Conservation (phyloP, 2,113 vertebrate genomes). For the Paradoxurus hermaphroditus region DNA sequence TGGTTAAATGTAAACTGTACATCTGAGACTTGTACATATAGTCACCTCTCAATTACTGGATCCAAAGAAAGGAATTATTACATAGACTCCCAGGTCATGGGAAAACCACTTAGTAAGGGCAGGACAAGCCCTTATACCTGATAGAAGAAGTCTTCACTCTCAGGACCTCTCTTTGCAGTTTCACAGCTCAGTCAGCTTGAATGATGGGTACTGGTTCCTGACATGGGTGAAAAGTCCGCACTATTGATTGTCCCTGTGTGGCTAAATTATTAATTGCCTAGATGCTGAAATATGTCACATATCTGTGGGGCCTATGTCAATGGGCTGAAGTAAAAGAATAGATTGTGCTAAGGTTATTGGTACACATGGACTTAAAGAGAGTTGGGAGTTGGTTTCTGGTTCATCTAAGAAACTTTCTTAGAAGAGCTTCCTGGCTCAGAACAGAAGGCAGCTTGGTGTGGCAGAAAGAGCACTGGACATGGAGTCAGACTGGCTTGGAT, state of each 20-base stretch:
- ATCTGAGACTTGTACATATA: background rate
- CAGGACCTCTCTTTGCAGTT: background rate
- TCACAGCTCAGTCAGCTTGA: background rate
- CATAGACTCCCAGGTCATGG: background rate
- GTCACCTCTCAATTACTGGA: background rate
- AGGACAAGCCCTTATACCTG: background rate
- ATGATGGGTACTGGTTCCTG: background rate
- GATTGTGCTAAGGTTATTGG: background rate
- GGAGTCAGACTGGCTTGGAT: background rate
- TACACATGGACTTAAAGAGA: background rate
- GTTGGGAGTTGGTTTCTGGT: background rate
- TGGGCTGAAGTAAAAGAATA: background rate
- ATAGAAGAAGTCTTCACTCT: background rate
- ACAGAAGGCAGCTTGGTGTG: background rate
- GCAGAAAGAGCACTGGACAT: background rate
- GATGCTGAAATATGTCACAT: background rate
- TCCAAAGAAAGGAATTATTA: background rate
- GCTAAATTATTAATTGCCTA: background rate
- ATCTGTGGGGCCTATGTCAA: background rate
- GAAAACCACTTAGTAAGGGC: background rate
- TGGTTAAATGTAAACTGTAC: background rate
- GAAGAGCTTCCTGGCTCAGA: background rate
- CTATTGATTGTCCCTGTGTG: background rate
- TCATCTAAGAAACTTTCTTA: background rate
- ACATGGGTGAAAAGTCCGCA: background rate